Percentiles rank a stretch among this genome's conserved stretches.
These are phyloP conservation scores for Pinctada fucata DNA, from an alignment of 2,888 invertebrate species.

Conservation along the genomic window DNA sequence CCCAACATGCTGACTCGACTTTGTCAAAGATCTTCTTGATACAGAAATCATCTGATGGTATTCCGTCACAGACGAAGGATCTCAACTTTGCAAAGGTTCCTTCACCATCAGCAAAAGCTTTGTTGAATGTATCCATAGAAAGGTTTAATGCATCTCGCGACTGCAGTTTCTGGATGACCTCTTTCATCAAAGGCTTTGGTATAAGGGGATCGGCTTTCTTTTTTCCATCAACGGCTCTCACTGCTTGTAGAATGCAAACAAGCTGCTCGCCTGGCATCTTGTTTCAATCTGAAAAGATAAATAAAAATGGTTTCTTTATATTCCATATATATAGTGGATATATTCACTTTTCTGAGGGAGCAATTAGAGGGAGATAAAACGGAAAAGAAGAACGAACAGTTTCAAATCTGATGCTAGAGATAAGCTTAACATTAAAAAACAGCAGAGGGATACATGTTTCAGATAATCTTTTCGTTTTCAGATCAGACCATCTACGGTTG, in stretches of 20 bases:
- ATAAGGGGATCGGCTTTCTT: background rate
- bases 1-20: conserved; percentile 34
- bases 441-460: too few species aligned
- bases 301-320: too few species aligned
- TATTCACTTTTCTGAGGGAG: too few species aligned
- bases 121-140: conserved; percentile 17
- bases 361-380: too few species aligned
- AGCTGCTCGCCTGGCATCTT: conserved; percentile 39
- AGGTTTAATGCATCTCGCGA: background rate
- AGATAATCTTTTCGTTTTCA: too few species aligned
- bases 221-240: conserved; percentile 11
- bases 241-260: conserved; percentile 49
- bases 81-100: conserved; percentile 27
- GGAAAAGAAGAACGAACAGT: too few species aligned
- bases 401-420: too few species aligned
- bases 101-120: conserved; percentile 1
- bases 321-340: too few species aligned
- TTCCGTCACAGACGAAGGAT: conserved; percentile 16
- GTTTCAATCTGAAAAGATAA: too few species aligned
- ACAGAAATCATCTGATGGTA: conserved; percentile 12
- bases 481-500: too few species aligned
- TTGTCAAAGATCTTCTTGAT: conserved; percentile 17
- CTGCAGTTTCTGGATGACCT: background rate
- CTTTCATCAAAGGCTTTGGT: conserved; percentile 1
- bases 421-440: too few species aligned